Evolutionary conservation across 1,140 invertebrate genomes (phyloP), one percentile per base, ranked within the genome.

Genomic region (Hypsibius dujardini): DNA sequence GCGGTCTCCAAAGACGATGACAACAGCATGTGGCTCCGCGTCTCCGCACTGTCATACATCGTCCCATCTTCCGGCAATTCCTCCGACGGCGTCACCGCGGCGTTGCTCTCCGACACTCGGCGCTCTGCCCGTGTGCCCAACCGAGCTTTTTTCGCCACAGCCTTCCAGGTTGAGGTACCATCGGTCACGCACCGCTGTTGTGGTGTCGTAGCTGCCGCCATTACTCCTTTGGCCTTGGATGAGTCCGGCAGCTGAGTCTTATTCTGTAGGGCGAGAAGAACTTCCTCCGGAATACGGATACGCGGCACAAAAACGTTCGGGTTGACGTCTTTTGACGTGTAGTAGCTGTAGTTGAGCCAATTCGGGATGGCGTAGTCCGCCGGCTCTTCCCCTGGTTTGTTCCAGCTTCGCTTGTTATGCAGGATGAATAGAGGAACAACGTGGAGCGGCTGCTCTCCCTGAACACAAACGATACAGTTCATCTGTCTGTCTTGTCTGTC

Each of bases 381-480:
- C 15, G 62, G 62, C 42, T 67, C 62, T 7, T 67, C 62, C 3
- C 62, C 62, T 3, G 62, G 7, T 12, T 67, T 12, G 12, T 67
- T 67, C 12, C 12, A 12, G 42, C 45, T 67, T 12, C 28, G 71
- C 72, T 77, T 80, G 88, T 87, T 77, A 78, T 84, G 75, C 81
- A 84, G 70, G 79, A 94, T 95, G 50, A 97, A 84, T 69, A 98
- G 80, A 1, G 95, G 95, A 1, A 98, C 95, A 47, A 94, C 95
- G 82, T 98, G 95, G 60, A 98, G 81, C 0, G 95, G 95, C 80
- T 98, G 95, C 80, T 98, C 95, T n/a, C 95, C 95, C 28, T 28
- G 28, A 28, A 28, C 28, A 28, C 28, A 28, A 28, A 28, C 28
- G 28, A 28, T 0, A 28, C 28, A 28, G 28, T 28, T 28, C 28